Percentiles rank a stretch among this genome's conserved stretches.
phyloP scores from a whole-genome alignment of 2,888 invertebrate genomes.

The Macrosiphum euphorbiae region DNA sequence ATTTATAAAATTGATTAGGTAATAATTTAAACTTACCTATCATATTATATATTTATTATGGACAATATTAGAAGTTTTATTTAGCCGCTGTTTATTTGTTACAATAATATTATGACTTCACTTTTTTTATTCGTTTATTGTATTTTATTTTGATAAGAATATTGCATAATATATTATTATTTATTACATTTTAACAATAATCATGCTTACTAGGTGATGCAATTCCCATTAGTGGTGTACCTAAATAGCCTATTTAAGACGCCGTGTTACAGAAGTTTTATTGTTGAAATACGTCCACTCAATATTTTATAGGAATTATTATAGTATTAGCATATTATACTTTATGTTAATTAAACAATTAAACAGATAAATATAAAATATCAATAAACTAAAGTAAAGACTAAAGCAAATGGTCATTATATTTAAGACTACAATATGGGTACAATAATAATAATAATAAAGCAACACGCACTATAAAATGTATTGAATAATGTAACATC shows the following conservation, averaged over 20 bases:
- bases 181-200: neutral
- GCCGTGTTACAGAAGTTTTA: neutral
- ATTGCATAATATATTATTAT: neutral
- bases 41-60: neutral
- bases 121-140: neutral
- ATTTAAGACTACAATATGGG: neutral
- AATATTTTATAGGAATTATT: neutral
- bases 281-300: neutral
- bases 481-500: neutral
- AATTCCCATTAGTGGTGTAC: neutral
- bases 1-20: neutral
- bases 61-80: neutral
- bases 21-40: neutral
- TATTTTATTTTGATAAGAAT: neutral
- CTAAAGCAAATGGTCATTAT: neutral
- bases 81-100: neutral
- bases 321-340: neutral
- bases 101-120: neutral
- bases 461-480: neutral
- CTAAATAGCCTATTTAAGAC: neutral
- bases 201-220: neutral
- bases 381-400: neutral
- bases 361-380: neutral
- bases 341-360: neutral
- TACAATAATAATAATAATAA: neutral